These are phyloP conservation scores for Serilophus lunatus DNA, from an alignment of 2,113 vertebrate genomes.

Conservation along the genomic window DNA sequence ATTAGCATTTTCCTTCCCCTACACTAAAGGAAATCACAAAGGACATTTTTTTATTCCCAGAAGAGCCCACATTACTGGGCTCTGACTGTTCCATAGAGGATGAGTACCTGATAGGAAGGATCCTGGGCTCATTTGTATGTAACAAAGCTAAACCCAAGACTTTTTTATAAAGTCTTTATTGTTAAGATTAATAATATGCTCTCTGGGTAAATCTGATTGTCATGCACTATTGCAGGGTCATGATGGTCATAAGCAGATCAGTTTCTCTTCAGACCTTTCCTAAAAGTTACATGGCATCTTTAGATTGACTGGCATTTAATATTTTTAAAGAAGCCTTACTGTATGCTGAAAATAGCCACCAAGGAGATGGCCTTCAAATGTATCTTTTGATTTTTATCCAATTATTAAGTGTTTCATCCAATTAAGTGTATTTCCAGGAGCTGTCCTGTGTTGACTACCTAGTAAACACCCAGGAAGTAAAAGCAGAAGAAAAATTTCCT, in stretches of 20 bases:
- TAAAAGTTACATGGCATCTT: neutral
- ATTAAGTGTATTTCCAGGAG: neutral
- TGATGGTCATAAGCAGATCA: neutral
- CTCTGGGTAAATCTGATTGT: neutral
- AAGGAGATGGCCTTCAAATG: neutral
- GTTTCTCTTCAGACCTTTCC: neutral
- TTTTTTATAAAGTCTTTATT: neutral
- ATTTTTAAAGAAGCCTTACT: neutral
- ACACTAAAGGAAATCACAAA: neutral
- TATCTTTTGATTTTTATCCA: neutral
- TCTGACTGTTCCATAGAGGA: neutral
- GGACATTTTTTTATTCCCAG: neutral
- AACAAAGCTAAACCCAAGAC: neutral
- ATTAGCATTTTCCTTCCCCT: neutral
- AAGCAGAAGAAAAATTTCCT: neutral
- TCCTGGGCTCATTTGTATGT: neutral
- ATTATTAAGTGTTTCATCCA: too few relatives aligned
- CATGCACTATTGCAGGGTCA: neutral
- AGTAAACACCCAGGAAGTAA: neutral
- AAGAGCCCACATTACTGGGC: neutral
- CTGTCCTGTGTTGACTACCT: neutral
- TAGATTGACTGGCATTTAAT: neutral
- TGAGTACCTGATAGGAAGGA: neutral
- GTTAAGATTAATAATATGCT: neutral
- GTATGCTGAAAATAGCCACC: neutral